Conservation (phyloP, 2,888 invertebrate genomes). For the Cylloceria caligata region DNA sequence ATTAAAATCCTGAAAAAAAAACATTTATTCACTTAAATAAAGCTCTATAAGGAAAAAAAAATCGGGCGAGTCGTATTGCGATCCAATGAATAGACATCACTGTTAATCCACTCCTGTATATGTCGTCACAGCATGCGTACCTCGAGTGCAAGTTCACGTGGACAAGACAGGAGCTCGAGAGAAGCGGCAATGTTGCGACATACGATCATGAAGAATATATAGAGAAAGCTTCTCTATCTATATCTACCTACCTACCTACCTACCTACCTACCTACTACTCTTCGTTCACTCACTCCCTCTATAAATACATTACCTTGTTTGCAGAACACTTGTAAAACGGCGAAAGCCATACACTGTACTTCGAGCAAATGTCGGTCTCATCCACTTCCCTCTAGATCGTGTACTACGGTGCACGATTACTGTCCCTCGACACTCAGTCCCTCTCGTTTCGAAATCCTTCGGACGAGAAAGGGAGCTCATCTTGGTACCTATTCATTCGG, state of each 20-base stretch:
- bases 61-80: background rate
- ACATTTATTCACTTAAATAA: no score
- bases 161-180: conserved; percentile 20
- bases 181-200: conserved; percentile 19
- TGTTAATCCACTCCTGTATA: background rate
- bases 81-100: background rate
- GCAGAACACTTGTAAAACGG: conserved; percentile 80
- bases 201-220: conserved; percentile 41
- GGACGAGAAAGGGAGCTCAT: conserved; percentile 50
- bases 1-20: no score
- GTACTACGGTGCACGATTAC: conserved; percentile 22
- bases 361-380: conserved; percentile 78
- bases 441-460: conserved; percentile 48
- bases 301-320: conserved; percentile 84
- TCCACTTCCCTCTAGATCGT: conserved; percentile 71
- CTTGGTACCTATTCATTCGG: conserved; percentile 50
- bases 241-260: no score
- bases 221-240: background rate
- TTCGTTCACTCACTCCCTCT: conserved; percentile 75
- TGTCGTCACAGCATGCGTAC: background rate
- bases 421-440: conserved; percentile 26
- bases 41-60: background rate
- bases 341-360: conserved; percentile 55
- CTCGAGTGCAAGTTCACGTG: conserved; percentile 27
- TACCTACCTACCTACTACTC: conserved; percentile 10